A percentile compares a stretch with the other conserved stretches of the same genome.
These are phyloP conservation scores for Ctenomys sociabilis DNA, from an alignment of 2,113 vertebrate species.

Conservation along the genomic window DNA sequence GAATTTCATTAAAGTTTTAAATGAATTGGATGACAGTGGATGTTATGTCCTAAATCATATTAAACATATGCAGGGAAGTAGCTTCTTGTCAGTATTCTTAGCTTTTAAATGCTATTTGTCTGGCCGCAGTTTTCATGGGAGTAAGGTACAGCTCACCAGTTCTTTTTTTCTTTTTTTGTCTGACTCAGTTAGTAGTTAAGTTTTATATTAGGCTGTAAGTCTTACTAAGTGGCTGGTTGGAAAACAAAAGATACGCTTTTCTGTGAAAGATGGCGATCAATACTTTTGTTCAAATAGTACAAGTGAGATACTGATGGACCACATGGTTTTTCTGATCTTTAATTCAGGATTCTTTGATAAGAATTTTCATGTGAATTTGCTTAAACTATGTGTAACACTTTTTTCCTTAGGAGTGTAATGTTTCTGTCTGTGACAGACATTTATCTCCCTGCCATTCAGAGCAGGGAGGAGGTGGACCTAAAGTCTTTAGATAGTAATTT, in stretches of 20 bases:
- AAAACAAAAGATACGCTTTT: not conserved
- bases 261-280: not conserved
- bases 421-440: not conserved
- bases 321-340: not conserved
- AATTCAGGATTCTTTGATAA: not conserved
- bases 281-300: conserved; percentile 15
- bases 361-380: not conserved
- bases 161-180: not conserved
- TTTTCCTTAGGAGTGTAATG: not conserved
- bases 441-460: not conserved
- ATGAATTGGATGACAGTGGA: not conserved
- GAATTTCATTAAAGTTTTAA: conserved; percentile 23
- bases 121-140: not conserved
- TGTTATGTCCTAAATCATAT: not conserved
- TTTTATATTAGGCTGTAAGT: not conserved
- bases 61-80: not conserved
- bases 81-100: not conserved
- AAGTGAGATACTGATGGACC: not conserved
- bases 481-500: not conserved
- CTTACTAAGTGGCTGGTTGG: not conserved
- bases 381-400: not conserved
- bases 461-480: not conserved
- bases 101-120: not conserved
- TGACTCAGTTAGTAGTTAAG: not conserved
- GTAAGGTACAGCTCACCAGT: not conserved